These are phyloP conservation scores for Agelastica alni DNA, from an alignment of 2,888 invertebrate genomes.

Conservation along the genomic window DNA sequence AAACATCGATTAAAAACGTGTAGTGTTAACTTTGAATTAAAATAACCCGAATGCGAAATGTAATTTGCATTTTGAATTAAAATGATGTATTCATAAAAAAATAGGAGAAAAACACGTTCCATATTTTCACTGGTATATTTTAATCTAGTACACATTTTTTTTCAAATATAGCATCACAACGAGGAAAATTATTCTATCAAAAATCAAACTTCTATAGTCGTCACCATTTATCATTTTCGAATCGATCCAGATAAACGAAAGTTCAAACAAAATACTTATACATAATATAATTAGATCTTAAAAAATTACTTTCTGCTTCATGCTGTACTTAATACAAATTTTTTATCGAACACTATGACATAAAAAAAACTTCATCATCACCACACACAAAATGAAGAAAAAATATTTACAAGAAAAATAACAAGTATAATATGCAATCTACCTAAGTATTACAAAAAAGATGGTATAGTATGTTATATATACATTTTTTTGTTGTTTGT, in stretches of 20 bases:
- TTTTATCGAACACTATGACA: slow-evolving; percentile 16
- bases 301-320: slow-evolving; percentile 9
- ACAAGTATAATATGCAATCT: slow-evolving; percentile 41
- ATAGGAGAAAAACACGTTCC: too few relatives aligned
- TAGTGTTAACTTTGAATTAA: too few relatives aligned
- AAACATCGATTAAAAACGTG: too few relatives aligned
- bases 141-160: too few relatives aligned
- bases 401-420: slow-evolving; percentile 36
- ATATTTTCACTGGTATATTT: too few relatives aligned
- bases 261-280: background rate
- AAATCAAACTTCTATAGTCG: too few relatives aligned
- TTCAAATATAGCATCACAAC: too few relatives aligned
- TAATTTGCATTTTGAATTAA: too few relatives aligned
- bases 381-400: slow-evolving; percentile 24
- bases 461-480: slow-evolving; percentile 42
- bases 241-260: background rate
- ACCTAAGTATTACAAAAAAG: slow-evolving; percentile 44
- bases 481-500: slow-evolving; percentile 43
- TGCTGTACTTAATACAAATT: slow-evolving; percentile 3
- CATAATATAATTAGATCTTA: background rate
- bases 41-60: too few relatives aligned
- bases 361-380: slow-evolving; percentile 9
- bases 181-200: too few relatives aligned
- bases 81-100: too few relatives aligned
- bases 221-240: too few relatives aligned